Evolutionary conservation across 2,888 invertebrate genomes (phyloP).

Genomic region (Monoplex corrugatus): DNA sequence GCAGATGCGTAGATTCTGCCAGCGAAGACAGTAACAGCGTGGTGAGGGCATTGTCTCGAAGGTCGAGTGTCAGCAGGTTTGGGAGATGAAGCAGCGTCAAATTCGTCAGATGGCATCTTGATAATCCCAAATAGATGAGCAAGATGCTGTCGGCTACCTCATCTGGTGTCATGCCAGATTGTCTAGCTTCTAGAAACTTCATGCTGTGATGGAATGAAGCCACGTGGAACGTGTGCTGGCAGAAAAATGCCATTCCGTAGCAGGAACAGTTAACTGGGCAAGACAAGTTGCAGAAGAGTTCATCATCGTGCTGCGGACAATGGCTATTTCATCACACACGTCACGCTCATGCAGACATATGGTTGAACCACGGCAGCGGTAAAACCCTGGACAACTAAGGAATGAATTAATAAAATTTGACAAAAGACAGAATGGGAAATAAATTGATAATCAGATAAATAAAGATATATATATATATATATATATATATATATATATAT

Average conservation of each 20-base stretch:
- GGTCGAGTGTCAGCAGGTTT: too few species aligned
- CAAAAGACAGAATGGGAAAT: too few species aligned
- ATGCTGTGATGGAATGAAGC: neutral
- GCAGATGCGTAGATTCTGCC: too few species aligned
- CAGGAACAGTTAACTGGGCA: slow-evolving; percentile 57
- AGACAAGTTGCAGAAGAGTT: slow-evolving; percentile 53
- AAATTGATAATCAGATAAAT: too few species aligned
- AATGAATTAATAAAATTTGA: too few species aligned
- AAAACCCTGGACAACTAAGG: slow-evolving; percentile 33
- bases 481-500: too few species aligned
- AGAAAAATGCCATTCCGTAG: slow-evolving; percentile 8
- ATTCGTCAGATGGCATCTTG: too few species aligned
- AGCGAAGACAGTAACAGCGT: too few species aligned
- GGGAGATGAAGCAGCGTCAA: too few species aligned
- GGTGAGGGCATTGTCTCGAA: too few species aligned
- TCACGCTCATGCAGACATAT: slow-evolving; percentile 55
- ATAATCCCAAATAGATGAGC: slow-evolving; percentile 1
- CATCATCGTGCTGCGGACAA: slow-evolving; percentile 61
- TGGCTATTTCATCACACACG: slow-evolving; percentile 59
- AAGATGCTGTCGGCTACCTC: neutral
- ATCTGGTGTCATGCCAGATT: neutral
- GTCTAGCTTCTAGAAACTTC: neutral
- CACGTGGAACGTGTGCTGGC: neutral
- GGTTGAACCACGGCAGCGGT: neutral
- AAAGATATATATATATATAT: too few species aligned